These are phyloP conservation scores for Xiphorhynchus erythropygius DNA, from an alignment of 2,797 vertebrate species.

Conservation along the genomic window DNA sequence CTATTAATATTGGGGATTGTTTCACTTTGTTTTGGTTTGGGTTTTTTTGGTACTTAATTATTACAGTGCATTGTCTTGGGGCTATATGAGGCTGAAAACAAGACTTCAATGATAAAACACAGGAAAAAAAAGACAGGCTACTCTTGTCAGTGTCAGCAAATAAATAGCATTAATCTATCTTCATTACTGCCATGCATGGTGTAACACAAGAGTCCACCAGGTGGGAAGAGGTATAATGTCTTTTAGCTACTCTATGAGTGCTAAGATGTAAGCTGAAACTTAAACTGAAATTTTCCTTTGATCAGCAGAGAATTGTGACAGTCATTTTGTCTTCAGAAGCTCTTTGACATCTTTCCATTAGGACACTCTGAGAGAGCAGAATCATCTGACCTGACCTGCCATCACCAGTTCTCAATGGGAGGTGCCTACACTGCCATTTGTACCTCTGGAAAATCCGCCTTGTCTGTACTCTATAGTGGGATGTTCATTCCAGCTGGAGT, in stretches of 20 bases:
- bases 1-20: not conserved
- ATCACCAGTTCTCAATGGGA: not conserved
- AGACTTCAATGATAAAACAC: constrained; percentile 68
- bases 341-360: constrained; percentile 43
- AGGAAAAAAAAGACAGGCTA: constrained; percentile 49
- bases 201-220: constrained; percentile 60
- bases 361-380: not conserved
- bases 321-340: constrained; percentile 32
- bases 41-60: constrained; percentile 19
- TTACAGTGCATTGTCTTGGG: constrained; percentile 33
- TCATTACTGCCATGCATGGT: constrained; percentile 77
- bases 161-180: constrained; percentile 85
- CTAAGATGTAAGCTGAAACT: constrained; percentile 57
- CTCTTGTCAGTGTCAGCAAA: constrained; percentile 78
- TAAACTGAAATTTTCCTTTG: constrained; percentile 33
- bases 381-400: not conserved
- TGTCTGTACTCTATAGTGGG: not conserved
- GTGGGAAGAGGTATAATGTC: constrained; percentile 46
- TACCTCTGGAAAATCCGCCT: not conserved
- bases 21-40: not conserved
- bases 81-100: constrained; percentile 49
- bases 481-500: not conserved
- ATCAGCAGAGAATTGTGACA: constrained; percentile 18
- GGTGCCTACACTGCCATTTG: not conserved
- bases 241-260: constrained; percentile 41